phyloP scores from a whole-genome alignment of 2,888 invertebrate genomes.

The Lepidochitona cinerea region DNA sequence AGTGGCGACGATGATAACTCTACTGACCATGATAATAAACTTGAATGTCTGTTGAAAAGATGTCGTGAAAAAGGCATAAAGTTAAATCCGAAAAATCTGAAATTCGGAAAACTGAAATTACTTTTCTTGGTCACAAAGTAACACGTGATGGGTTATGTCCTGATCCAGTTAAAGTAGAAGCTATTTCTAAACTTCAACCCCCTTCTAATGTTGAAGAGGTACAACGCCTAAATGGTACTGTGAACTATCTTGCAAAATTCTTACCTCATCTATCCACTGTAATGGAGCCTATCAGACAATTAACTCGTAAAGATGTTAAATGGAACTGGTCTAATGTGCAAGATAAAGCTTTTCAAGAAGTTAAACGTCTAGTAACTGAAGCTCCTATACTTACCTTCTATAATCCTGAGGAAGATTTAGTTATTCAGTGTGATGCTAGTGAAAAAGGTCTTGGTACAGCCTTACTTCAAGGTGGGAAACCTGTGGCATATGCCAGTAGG shows the following conservation, averaged over 20 bases:
- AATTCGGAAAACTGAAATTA: neutral
- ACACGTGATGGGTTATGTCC: neutral
- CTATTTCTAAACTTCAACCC: neutral
- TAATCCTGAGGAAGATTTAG: neutral
- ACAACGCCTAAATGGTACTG: constrained; percentile 8
- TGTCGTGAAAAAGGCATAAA: no score
- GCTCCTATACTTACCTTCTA: neutral
- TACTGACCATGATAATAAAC: no score
- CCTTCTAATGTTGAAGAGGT: neutral
- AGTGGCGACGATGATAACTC: neutral
- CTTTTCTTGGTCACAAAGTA: neutral
- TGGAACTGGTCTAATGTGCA: neutral
- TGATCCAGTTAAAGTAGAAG: constrained; percentile 13
- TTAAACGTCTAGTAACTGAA: neutral
- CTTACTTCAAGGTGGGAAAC: constrained; percentile 13
- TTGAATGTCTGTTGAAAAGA: no score
- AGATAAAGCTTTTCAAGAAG: neutral
- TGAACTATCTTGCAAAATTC: constrained; percentile 15
- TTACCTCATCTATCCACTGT: constrained; percentile 6
- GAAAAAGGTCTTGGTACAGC: constrained; percentile 10
- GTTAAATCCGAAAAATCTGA: no score
- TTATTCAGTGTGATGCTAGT: constrained; percentile 10
- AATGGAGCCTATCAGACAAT: neutral
- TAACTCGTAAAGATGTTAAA: neutral
- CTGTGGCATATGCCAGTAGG: constrained; percentile 17